A percentile compares a stretch with the other conserved stretches of the same genome.
Conservation (phyloP, 2,888 invertebrate species). For the Rapana venosa region DNA sequence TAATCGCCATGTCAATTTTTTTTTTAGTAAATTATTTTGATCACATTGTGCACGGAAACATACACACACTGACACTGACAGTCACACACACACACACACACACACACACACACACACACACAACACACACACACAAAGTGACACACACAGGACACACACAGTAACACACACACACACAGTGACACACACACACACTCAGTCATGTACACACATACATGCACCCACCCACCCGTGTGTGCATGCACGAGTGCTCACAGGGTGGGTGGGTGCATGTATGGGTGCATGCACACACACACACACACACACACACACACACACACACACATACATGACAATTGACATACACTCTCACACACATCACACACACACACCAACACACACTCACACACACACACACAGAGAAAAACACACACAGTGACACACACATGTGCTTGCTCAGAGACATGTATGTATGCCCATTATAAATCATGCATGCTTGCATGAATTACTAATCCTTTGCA, state of each 20-base stretch:
- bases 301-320: constrained; percentile 15
- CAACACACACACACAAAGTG: background rate
- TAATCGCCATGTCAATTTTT: no score
- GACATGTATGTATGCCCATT: no score
- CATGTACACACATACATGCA: background rate
- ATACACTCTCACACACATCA: background rate
- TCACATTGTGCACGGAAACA: background rate
- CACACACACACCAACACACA: background rate
- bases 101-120: constrained; percentile 24
- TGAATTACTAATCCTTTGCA: no score
- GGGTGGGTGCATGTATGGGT: constrained; percentile 13
- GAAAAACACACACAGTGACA: background rate
- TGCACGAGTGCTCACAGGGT: no score
- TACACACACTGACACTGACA: background rate
- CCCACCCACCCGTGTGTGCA: background rate
- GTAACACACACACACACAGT: background rate
- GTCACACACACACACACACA: constrained; percentile 16
- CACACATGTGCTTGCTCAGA: background rate
- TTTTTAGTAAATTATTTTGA: no score
- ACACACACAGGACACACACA: background rate
- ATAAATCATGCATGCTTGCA: no score
- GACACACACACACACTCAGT: background rate
- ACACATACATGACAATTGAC: background rate
- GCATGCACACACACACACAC: constrained; percentile 27
- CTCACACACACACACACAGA: background rate